phyloP scores from a whole-genome alignment of 2,113 vertebrate genomes.

The Caloenas nicobarica region DNA sequence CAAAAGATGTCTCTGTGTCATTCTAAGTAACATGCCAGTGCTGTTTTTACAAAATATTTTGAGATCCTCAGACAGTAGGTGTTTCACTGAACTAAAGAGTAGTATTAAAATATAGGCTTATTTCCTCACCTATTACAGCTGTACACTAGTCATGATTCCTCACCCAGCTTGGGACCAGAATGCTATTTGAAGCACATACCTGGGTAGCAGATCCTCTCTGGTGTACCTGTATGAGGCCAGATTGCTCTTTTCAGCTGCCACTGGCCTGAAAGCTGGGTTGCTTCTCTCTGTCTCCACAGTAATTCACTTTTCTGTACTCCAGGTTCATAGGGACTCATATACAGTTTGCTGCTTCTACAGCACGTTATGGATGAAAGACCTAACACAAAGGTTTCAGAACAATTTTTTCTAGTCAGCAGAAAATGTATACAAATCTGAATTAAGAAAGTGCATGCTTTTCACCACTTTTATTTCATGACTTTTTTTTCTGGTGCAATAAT shows the following conservation, averaged over 20 bases:
- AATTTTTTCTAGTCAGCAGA: background rate
- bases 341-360: background rate
- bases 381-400: background rate
- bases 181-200: rapidly evolving
- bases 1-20: background rate
- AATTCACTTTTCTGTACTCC: background rate
- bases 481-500: background rate
- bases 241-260: background rate
- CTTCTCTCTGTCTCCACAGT: background rate
- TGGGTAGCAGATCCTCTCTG: background rate
- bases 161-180: background rate
- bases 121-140: background rate
- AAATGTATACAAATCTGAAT: background rate
- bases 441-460: background rate
- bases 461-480: background rate
- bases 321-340: background rate
- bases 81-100: background rate
- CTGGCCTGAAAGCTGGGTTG: background rate
- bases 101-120: background rate
- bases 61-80: background rate
- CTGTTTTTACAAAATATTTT: background rate
- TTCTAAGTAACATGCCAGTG: background rate
- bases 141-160: background rate
- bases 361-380: background rate
- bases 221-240: background rate